Percentiles rank a stretch among this genome's conserved stretches.
These are phyloP conservation scores for Otis tarda DNA, from an alignment of 2,113 vertebrate species.

Conservation along the genomic window DNA sequence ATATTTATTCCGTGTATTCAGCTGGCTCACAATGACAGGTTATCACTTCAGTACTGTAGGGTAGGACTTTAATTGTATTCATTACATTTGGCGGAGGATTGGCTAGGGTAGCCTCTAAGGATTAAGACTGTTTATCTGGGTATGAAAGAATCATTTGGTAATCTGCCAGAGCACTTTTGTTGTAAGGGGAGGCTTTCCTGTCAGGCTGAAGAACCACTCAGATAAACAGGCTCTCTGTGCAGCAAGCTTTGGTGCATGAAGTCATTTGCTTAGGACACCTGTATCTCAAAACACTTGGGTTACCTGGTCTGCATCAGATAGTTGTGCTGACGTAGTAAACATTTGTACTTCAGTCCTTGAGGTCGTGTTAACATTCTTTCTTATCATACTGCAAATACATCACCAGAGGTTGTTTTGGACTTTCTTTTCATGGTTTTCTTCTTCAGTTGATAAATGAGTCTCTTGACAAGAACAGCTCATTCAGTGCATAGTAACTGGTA, in stretches of 20 bases:
- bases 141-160: conserved; percentile 56
- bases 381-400: conserved; percentile 16
- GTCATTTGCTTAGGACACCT: neutral
- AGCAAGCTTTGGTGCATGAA: neutral
- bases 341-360: neutral
- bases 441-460: neutral
- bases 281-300: neutral
- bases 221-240: conserved; percentile 19
- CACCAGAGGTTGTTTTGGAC: neutral
- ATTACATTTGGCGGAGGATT: conserved; percentile 36
- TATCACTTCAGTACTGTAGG: conserved; percentile 37
- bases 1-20: neutral
- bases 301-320: neutral
- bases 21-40: neutral
- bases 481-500: neutral
- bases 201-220: conserved; percentile 20
- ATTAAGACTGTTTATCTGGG: conserved; percentile 60
- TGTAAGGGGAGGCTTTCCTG: conserved; percentile 46
- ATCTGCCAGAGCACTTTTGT: conserved; percentile 54
- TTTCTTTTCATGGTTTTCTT: conserved; percentile 27
- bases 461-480: conserved; percentile 10
- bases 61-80: conserved; percentile 65
- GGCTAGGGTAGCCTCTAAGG: conserved; percentile 46
- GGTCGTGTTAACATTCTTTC: neutral
- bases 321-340: neutral